Evolutionary conservation across 2,113 vertebrate genomes (phyloP), one percentile per base, ranked within the genome.

Genomic region (Corythornis cristatus): DNA sequence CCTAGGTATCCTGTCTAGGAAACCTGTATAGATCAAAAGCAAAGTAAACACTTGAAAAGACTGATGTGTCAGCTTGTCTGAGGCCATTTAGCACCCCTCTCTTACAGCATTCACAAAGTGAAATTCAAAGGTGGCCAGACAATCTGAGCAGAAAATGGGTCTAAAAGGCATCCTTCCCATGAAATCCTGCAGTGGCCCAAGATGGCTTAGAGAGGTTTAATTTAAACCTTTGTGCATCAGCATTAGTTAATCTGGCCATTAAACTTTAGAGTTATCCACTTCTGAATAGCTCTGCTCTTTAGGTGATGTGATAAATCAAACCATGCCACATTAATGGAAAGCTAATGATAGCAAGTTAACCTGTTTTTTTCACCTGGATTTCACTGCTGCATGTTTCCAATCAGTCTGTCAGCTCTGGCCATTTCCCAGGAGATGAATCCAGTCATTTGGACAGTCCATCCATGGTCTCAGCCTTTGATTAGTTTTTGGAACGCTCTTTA

Each of bases 281-380:
- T 92, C 50, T 93, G 90, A 96, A 88, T n/a, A 87, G 95, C 88
- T 92, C 48, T 85, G 89, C 92, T 94, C 90, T 92, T 95, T 73
- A 87, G 83, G 66, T 85, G 66, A 92, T 90, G 33, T 11, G 90
- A 92, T 96, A 93, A 95, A 96, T 95, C 91, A 96, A 87, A 80
- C 29, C 58, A 70, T 51, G 78, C 58, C 81, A 58, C 28, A 0
- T 77, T 96, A 96, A 94, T 92, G 62, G 83, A 85, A 92, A 96
- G 33, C 50, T 93, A 95, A 96, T 92, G 84, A 96, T 73, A 73
- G 83, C 71, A 76, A 23, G 66, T 87, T 94, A 92, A 93, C 90
- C 78, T 50, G 0, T 1, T 76, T 90, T 79, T 78, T 76, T 89
- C 84, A 95, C 71, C 77, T 68, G 58, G 65, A 88, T 92, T 86